A percentile compares a stretch with the other conserved stretches of the same genome.
Evolutionary conservation across 2,888 invertebrate species (phyloP).

Genomic region (Alcis repandata): DNA sequence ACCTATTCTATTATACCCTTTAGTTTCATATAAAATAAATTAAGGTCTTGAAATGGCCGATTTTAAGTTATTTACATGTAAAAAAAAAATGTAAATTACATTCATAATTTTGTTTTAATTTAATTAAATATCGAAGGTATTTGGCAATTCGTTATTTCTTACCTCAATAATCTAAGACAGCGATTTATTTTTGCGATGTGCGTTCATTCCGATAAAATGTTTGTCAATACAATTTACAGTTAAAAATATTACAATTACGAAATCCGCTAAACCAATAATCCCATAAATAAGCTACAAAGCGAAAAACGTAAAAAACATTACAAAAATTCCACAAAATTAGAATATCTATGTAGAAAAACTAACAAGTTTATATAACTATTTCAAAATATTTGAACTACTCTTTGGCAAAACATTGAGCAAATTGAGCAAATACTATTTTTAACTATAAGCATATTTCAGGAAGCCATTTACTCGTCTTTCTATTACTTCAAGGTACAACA

Average conservation of each 20-base stretch:
- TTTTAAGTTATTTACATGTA: background rate
- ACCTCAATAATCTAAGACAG: slow-evolving; percentile 22
- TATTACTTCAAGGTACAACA: slow-evolving; percentile 38
- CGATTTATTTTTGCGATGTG: slow-evolving; percentile 42
- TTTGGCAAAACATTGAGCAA: slow-evolving; percentile 80
- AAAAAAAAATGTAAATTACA: background rate
- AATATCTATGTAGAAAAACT: slow-evolving; percentile 66
- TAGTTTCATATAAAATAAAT: slow-evolving; percentile 36
- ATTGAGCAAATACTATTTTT: slow-evolving; percentile 68
- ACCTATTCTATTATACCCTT: slow-evolving; percentile 41
- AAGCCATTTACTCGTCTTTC: slow-evolving; percentile 48
- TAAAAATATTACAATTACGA: slow-evolving; percentile 35
- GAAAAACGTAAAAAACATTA: slow-evolving; percentile 47
- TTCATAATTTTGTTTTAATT: background rate
- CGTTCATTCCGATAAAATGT: slow-evolving; percentile 46
- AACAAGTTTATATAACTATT: slow-evolving; percentile 52
- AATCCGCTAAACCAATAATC: slow-evolving; percentile 46
- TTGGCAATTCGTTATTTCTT: slow-evolving; percentile 37
- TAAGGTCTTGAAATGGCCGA: slow-evolving; percentile 19
- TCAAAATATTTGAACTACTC: slow-evolving; percentile 50
- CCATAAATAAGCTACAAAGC: slow-evolving; percentile 54
- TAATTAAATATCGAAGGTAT: slow-evolving; percentile 3
- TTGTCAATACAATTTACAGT: slow-evolving; percentile 33
- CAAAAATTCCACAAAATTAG: slow-evolving; percentile 46
- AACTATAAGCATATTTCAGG: slow-evolving; percentile 63